Percentiles rank a stretch among this genome's conserved stretches.
phyloP scores from a whole-genome alignment of 2,113 vertebrate species.

The Glareola pratincola region DNA sequence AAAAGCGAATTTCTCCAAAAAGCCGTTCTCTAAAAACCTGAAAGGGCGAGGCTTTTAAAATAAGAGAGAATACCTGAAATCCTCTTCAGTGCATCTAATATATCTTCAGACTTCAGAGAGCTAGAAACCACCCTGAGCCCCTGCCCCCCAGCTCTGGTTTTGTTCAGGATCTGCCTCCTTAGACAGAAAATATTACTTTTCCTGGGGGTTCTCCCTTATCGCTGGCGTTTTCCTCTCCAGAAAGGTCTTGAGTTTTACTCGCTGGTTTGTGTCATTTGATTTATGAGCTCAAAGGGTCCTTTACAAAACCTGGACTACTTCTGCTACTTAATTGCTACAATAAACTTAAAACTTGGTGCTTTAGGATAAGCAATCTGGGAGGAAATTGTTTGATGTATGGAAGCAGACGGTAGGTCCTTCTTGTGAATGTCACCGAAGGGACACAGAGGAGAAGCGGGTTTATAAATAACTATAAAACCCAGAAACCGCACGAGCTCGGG shows the following conservation, averaged over 20 bases:
- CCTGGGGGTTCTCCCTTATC: neutral
- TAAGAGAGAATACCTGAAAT: neutral
- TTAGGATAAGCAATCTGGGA: neutral
- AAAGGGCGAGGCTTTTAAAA: neutral
- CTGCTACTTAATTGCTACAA: neutral
- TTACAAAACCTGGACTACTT: neutral
- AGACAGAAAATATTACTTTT: neutral
- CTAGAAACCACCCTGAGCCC: neutral
- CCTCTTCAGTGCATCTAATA: neutral
- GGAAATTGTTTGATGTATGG: neutral
- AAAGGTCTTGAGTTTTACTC: constrained; percentile 4
- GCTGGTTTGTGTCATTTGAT: neutral
- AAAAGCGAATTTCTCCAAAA: constrained; percentile 30
- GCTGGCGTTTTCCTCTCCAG: neutral
- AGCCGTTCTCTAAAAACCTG: neutral
- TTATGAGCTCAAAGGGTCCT: neutral
- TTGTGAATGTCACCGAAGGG: neutral
- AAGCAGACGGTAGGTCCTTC: neutral
- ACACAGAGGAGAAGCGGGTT: neutral
- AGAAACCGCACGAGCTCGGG: neutral
- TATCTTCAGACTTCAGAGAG: neutral
- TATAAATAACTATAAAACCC: neutral
- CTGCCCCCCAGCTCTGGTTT: neutral
- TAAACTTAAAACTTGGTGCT: neutral
- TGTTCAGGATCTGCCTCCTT: neutral